Evolutionary conservation across 2,113 vertebrate genomes (phyloP).

Genomic region (Neofelis nebulosa): DNA sequence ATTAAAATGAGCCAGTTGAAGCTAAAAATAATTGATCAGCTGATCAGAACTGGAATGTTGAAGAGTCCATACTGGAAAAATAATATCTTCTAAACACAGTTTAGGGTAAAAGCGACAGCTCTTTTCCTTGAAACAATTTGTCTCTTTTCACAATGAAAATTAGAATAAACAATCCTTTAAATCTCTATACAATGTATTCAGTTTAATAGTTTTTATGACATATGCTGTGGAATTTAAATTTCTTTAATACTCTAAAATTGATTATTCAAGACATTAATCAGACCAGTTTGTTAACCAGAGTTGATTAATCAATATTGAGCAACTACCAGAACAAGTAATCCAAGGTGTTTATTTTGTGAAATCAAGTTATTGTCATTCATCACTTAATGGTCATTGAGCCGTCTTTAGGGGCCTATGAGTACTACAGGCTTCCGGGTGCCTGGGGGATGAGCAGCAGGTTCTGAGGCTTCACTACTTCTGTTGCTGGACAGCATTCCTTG

Average conservation of each 20-base stretch:
- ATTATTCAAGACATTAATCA: background rate
- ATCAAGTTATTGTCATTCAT: background rate
- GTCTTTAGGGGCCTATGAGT: conserved; percentile 29
- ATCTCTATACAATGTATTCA: background rate
- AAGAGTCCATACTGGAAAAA: background rate
- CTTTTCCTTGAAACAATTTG: background rate
- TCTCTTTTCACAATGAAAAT: background rate
- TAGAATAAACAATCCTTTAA: background rate
- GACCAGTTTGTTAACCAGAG: background rate
- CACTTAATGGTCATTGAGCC: background rate
- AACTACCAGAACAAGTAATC: background rate
- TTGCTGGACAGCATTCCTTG: conserved; percentile 42
- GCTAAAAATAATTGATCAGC: background rate
- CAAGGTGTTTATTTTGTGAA: conserved; percentile 9
- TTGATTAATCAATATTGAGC: background rate
- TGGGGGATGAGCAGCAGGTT: background rate
- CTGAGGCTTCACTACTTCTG: conserved; percentile 36
- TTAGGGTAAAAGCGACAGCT: background rate
- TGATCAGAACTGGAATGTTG: background rate
- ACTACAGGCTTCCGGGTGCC: conserved; percentile 40
- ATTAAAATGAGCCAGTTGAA: background rate
- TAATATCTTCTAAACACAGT: background rate
- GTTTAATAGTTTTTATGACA: background rate
- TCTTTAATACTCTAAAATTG: background rate
- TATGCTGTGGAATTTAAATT: conserved; percentile 31